Evolutionary conservation across 2,113 vertebrate genomes (phyloP), one percentile per base, ranked within the genome.

Genomic region (Petromus typicus): DNA sequence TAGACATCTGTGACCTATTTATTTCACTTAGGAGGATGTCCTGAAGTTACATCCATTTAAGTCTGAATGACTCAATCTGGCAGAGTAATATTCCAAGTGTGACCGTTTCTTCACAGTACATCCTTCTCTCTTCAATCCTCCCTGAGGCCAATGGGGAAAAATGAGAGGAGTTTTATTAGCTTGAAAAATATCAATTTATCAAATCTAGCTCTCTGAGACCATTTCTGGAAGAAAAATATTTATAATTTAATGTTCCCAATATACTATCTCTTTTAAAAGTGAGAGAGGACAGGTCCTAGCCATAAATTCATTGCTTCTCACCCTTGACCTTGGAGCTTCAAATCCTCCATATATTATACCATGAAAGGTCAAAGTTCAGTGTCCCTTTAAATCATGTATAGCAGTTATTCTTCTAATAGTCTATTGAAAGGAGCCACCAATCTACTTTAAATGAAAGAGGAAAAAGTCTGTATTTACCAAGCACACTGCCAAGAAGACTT

Each of bases 361-460:
- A 86, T 13, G 85, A 22, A 94, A 82, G 96, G 95, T 94, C 91
- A 97, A 97, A 97, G 97, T 97, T 97, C 97, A 97, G 95, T 75
- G 57, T 93, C 95, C 81, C 83, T 94, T 83, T 97, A 97, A 97
- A 97, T 97, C 96, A 97, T 91, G 89, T 45, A 87, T 56, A 91
- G 80, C 93, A 91, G 95, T 87, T 96, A 96, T 91, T 96, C 89
- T 97, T 96, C 91, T 96, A 96, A 89, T 89, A 95, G 96, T 94
- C 96, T 97, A 97, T 96, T 96, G 97, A 97, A 97, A 94, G 94
- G 91, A 97, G 73, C 89, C 87, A 96, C 96, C 95, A 97, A 96
- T 96, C 91, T 95, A 94, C 85, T 97, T 89, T 86, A 97, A 87
- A 94, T 91, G 69, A 93, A 95, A 90, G 73, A 83, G 85, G 32